Conservation (phyloP, 2,888 invertebrate genomes). For the Oxytorus armatus region DNA sequence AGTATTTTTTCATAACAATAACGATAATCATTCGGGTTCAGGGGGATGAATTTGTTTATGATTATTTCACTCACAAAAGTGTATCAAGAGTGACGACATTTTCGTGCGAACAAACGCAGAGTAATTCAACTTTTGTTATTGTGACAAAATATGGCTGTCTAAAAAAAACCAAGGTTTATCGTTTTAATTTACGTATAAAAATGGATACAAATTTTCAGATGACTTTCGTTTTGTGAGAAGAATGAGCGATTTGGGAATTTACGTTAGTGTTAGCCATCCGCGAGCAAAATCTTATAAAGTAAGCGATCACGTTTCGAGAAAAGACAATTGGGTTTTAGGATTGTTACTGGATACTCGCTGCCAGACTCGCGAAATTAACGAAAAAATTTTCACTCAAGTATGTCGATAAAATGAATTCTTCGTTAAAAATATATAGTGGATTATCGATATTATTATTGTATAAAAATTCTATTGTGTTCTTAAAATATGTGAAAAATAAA, state of each 20-base stretch:
- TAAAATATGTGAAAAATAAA: too few relatives aligned
- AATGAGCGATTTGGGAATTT: conserved; percentile 72
- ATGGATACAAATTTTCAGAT: conserved; percentile 53
- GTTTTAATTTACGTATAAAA: conserved; percentile 41
- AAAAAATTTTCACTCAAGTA: conserved; percentile 54
- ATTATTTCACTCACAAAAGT: conserved; percentile 53
- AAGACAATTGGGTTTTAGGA: conserved; percentile 69
- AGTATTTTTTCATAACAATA: conserved; percentile 27
- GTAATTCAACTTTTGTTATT: conserved; percentile 23
- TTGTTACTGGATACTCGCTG: conserved; percentile 76
- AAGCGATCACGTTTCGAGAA: conserved; percentile 68
- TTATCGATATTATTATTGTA: too few relatives aligned
- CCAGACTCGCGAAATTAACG: conserved; percentile 49
- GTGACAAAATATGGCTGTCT: background rate
- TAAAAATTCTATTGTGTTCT: background rate
- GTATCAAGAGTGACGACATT: conserved; percentile 51
- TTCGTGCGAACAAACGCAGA: conserved; percentile 49
- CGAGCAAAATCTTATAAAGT: conserved; percentile 61
- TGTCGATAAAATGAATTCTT: conserved; percentile 14
- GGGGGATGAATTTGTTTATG: conserved; percentile 40
- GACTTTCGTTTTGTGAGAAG: conserved; percentile 71
- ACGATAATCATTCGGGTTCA: background rate
- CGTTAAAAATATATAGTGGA: background rate
- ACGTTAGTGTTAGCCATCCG: conserved; percentile 69
- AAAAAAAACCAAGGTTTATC: too few relatives aligned